Conservation (phyloP, 2,888 invertebrate genomes). For the Saturnia pavonia region DNA sequence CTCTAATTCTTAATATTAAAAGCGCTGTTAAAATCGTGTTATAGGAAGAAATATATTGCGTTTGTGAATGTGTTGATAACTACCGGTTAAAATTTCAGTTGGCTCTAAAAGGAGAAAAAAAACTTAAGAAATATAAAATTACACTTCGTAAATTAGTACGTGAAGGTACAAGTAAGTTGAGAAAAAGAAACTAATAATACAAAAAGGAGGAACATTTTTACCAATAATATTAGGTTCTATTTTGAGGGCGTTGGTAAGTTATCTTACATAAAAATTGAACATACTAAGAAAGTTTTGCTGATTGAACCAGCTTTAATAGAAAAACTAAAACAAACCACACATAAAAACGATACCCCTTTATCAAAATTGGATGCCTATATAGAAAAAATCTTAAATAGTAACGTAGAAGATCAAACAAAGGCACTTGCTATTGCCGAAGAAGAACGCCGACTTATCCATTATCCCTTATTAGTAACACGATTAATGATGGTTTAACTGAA, state of each 20-base stretch:
- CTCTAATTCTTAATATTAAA: not conserved
- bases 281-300: too few relatives aligned
- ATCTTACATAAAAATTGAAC: too few relatives aligned
- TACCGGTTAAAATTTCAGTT: not conserved
- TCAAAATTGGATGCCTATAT: not conserved
- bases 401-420: constrained; percentile 30
- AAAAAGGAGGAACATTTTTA: too few relatives aligned
- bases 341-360: not conserved
- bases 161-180: constrained; percentile 25
- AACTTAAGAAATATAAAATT: not conserved
- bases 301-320: too few relatives aligned
- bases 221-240: too few relatives aligned
- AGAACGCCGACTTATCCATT: constrained; percentile 24
- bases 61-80: not conserved
- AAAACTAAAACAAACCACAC: too few relatives aligned
- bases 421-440: constrained; percentile 28
- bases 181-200: not conserved
- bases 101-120: not conserved
- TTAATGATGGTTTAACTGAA: not conserved
- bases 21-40: not conserved
- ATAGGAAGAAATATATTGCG: not conserved
- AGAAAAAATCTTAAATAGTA: constrained; percentile 11
- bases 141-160: constrained; percentile 19
- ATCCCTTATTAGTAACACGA: too few relatives aligned
- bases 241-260: too few relatives aligned